Evolutionary conservation across 2,888 invertebrate species (phyloP).

Genomic region (Athalia cordata): DNA sequence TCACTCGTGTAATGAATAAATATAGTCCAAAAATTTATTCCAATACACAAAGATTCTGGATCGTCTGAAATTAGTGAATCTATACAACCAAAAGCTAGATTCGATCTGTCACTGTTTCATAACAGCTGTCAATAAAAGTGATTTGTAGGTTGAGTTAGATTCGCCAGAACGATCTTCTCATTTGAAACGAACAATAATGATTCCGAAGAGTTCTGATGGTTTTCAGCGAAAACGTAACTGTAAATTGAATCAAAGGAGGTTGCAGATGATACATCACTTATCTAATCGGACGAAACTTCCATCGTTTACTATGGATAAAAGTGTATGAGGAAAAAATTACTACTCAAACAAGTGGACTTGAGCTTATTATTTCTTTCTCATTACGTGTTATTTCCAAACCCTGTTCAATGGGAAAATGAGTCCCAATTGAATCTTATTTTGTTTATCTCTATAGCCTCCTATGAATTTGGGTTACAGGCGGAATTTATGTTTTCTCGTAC

Average conservation of each 20-base stretch:
- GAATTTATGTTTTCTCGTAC: constrained; percentile 16
- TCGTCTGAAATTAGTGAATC: background rate
- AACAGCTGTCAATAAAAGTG: constrained; percentile 1
- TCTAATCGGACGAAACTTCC: background rate
- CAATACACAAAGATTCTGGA: background rate
- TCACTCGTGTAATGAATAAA: too few relatives aligned
- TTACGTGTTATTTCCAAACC: background rate
- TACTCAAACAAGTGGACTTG: background rate
- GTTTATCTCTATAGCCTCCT: background rate
- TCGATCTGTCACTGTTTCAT: constrained; percentile 6
- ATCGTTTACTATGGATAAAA: background rate
- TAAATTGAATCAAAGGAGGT: constrained; percentile 6
- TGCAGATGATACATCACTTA: background rate
- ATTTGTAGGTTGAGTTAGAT: too few relatives aligned
- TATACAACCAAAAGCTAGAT: constrained; percentile 15
- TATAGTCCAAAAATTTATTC: background rate
- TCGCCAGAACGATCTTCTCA: background rate
- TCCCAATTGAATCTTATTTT: background rate
- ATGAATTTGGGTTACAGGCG: background rate
- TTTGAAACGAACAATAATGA: background rate
- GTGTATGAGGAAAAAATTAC: constrained; percentile 18
- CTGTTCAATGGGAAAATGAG: background rate
- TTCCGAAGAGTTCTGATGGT: background rate
- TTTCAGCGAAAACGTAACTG: background rate
- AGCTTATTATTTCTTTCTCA: background rate